These are phyloP conservation scores for Bimastos eiseni DNA, from an alignment of 2,888 invertebrate genomes.

Conservation along the genomic window DNA sequence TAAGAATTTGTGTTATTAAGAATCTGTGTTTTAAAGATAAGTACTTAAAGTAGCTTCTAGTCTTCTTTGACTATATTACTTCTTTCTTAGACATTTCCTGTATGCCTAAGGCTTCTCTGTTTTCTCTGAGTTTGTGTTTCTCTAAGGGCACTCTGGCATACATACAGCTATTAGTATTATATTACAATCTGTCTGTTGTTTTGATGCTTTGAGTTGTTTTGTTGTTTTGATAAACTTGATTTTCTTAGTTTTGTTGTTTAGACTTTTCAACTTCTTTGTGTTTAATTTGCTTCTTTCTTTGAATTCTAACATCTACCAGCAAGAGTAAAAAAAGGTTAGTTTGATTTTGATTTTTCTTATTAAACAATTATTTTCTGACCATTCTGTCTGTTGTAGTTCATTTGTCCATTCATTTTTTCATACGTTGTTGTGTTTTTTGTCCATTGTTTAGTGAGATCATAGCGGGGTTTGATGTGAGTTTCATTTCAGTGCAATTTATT, in stretches of 20 bases:
- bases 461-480: not conserved
- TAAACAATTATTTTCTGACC: not conserved
- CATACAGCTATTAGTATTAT: not conserved
- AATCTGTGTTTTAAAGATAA: no score
- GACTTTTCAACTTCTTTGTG: not conserved
- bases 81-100: no score
- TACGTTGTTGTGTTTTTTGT: not conserved
- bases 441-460: not conserved
- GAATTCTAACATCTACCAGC: constrained; percentile 1
- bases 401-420: not conserved
- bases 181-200: not conserved
- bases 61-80: no score
- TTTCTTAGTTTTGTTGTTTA: not conserved
- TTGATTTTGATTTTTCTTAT: not conserved
- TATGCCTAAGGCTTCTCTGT: no score
- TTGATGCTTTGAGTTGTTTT: not conserved
- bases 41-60: no score
- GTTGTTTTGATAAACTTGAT: not conserved
- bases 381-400: not conserved
- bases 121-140: not conserved
- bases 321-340: constrained; percentile 1
- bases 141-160: no score
- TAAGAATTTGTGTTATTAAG: no score
- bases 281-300: not conserved
- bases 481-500: not conserved